These are phyloP conservation scores for Zaprionus taronus DNA, from an alignment of 1,140 invertebrate genomes.

Conservation along the genomic window DNA sequence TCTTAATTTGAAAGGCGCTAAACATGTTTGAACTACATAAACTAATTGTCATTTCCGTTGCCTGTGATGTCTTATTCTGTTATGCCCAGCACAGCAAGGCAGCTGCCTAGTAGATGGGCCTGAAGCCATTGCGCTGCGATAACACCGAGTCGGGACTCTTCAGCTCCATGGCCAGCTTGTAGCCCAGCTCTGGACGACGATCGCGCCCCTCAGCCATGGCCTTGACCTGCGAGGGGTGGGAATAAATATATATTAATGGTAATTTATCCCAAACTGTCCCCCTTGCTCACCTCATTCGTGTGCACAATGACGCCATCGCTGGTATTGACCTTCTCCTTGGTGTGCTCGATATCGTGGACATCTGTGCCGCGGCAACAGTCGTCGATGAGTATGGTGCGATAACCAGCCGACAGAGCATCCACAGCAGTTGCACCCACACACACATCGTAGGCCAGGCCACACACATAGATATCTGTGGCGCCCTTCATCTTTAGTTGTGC, in stretches of 20 bases:
- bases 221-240: conserved; percentile 87
- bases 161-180: conserved; percentile 93
- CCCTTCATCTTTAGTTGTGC: conserved; percentile 91
- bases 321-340: conserved; percentile 90
- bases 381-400: conserved; percentile 94
- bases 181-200: conserved; percentile 93
- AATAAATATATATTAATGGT: not conserved
- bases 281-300: conserved; percentile 86
- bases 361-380: conserved; percentile 96
- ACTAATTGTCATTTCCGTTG: conserved; percentile 41
- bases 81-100: too few relatives aligned
- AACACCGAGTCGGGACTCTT: conserved; percentile 86
- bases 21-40: conserved; percentile 39
- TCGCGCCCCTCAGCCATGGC: conserved; percentile 94
- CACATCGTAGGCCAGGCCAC: conserved; percentile 97
- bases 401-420: conserved; percentile 94
- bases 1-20: conserved; percentile 42
- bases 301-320: conserved; percentile 92
- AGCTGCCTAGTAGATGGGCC: conserved; percentile 59
- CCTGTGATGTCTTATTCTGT: conserved; percentile 21
- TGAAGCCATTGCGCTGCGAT: conserved; percentile 78
- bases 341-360: conserved; percentile 92
- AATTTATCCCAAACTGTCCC: not conserved
- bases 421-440: conserved; percentile 97
- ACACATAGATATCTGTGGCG: conserved; percentile 97